phyloP scores from a whole-genome alignment of 2,888 invertebrate genomes.

The Magallana nippona region DNA sequence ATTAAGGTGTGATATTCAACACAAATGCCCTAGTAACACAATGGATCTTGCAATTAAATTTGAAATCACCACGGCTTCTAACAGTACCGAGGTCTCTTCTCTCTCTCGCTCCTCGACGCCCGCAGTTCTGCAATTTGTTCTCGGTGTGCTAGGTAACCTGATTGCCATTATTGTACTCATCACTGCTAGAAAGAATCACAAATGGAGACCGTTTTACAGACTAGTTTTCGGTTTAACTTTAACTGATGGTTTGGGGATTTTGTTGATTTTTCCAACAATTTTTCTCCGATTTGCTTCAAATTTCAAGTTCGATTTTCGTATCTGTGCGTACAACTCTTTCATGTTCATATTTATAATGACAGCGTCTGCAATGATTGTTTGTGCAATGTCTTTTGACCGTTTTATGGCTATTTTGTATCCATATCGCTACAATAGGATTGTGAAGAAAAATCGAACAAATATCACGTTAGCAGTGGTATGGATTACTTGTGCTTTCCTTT shows the following conservation, averaged over 20 bases:
- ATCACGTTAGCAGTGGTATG: neutral
- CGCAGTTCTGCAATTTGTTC: constrained; percentile 14
- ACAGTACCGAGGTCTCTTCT: neutral
- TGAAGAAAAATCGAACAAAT: neutral
- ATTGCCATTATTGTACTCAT: constrained; percentile 9
- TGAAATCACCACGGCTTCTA: neutral
- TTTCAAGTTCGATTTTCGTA: constrained; percentile 9
- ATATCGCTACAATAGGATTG: neutral
- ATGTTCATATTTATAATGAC: neutral
- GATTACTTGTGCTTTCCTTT: neutral
- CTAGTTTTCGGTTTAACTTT: constrained; percentile 21
- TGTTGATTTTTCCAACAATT: neutral
- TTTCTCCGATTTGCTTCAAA: neutral
- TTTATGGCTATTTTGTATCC: constrained; percentile 37
- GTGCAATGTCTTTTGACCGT: constrained; percentile 38
- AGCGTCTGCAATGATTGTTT: constrained; percentile 29
- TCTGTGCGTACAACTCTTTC: constrained; percentile 20
- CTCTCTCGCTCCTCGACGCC: neutral
- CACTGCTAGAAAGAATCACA: constrained; percentile 3
- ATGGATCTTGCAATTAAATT: no score
- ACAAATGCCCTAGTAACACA: no score
- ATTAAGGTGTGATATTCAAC: no score
- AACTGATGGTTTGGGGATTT: neutral
- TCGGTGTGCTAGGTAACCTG: constrained; percentile 31
- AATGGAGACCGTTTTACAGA: constrained; percentile 34